Base-by-base conservation (phyloP, 1,140 invertebrate genomes). In the Pissodes strobi region DNA sequence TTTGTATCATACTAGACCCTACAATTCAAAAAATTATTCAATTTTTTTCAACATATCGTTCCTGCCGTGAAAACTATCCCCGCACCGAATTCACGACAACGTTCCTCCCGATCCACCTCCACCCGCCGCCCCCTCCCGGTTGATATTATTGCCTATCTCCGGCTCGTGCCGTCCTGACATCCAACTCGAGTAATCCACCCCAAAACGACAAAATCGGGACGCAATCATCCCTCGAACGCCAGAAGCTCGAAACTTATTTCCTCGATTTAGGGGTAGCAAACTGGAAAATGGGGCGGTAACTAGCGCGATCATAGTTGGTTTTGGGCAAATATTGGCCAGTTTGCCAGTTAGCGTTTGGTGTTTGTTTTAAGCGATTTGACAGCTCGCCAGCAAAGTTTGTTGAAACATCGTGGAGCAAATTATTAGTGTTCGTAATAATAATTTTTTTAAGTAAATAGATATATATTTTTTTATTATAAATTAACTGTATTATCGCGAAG, bases 211-310 rank as follows among this genome's bases (percentile, higher is more conserved):
- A 46, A 60, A 59, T 59, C 64, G 41, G 15, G 51, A 22, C 23
- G 48, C 39, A 62, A 56, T 62, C 53, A 56, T 57, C 63, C 41
- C 56, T 56, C 57, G 38, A 53, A 37, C 39, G 21, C 4, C 43
- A 65, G 15, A 27, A 2, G 5, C 25, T 71, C 69, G 59, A 74
- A 73, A 73, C 73, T 74, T 59, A 22, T 57, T 72, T 76, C 74
- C 70, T 58, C 63, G 37, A 45, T 56, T 69, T 73, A 73, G 65
- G 73, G 72, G 74, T 74, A 70, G 73, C 69, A 73, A 70, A 62
- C 65, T 60, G 64, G 60, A 60, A 65, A 66, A 66, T 62, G 66
- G 66, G 56, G 58, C 62, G 53, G 57, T 61, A 64, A 66, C 65
- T 68, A 15, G 56, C 37, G 53, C 55, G 62, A 66, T 58, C 64